These are phyloP conservation scores for Parnassius mnemosyne DNA, from an alignment of 2,888 invertebrate species.

Conservation along the genomic window DNA sequence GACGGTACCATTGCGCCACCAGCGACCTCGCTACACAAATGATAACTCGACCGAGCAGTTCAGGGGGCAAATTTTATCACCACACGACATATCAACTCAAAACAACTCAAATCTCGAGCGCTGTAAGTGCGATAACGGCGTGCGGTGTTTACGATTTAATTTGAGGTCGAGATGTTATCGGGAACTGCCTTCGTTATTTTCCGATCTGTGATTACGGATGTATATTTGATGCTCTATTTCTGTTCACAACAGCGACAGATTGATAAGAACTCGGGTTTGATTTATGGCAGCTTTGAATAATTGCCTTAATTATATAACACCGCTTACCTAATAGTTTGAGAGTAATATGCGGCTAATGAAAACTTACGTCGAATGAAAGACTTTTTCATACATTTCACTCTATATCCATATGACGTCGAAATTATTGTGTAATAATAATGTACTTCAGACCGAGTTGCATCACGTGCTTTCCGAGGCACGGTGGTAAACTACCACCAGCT, in stretches of 20 bases:
- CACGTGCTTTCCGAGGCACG: too few species aligned
- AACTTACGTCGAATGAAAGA: too few species aligned
- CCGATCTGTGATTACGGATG: conserved; percentile 61
- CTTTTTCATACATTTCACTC: too few species aligned
- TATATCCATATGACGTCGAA: too few species aligned
- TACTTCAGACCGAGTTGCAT: too few species aligned
- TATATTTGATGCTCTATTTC: conserved; percentile 26
- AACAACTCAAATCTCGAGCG: not conserved
- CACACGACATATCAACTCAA: not conserved
- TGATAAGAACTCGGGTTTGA: conserved; percentile 10
- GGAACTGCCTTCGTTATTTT: conserved; percentile 59
- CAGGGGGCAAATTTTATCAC: conserved; percentile 21
- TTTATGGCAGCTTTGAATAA: not conserved
- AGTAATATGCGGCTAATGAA: too few species aligned
- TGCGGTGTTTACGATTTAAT: not conserved
- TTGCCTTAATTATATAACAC: not conserved
- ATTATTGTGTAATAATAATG: too few species aligned
- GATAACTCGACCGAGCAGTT: conserved; percentile 14
- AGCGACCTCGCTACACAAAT: conserved; percentile 11
- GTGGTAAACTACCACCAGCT: too few species aligned
- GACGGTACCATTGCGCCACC: conserved; percentile 3
- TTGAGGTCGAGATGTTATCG: conserved; percentile 50
- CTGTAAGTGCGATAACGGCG: conserved; percentile 2
- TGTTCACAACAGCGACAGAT: conserved; percentile 13
- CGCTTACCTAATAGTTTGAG: too few species aligned